Percentiles rank a stretch among this genome's conserved stretches.
Conservation (phyloP, 1,140 invertebrate genomes). For the Drosophila dunni region DNA sequence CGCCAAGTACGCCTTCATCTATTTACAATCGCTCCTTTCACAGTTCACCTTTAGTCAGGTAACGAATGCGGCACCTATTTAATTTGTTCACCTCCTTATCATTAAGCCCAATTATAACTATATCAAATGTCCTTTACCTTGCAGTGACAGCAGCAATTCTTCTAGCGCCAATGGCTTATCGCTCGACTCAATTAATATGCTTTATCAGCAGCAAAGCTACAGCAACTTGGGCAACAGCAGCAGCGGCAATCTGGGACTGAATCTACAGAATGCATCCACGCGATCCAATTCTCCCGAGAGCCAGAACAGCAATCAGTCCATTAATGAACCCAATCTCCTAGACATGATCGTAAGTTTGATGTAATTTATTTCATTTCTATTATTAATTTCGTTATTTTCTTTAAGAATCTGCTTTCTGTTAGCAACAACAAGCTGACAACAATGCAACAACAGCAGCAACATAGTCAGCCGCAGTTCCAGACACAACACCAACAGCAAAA, state of each 20-base stretch:
- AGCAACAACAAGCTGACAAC: constrained; percentile 62
- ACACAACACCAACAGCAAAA: constrained; percentile 33
- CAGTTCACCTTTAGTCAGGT: constrained; percentile 84
- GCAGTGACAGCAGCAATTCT: constrained; percentile 81
- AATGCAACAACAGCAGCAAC: constrained; percentile 73
- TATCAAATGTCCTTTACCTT: no score
- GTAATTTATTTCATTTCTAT: not conserved
- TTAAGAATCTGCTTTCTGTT: constrained; percentile 78
- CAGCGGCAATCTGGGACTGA: constrained; percentile 61
- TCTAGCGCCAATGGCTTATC: constrained; percentile 76
- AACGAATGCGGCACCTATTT: constrained; percentile 57
- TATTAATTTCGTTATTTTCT: constrained; percentile 9
- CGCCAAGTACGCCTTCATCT: constrained; percentile 86
- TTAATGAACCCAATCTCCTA: constrained; percentile 86
- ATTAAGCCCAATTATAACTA: constrained; percentile 21
- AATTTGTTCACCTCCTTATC: constrained; percentile 4
- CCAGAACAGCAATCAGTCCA: constrained; percentile 88
- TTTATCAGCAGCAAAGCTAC: constrained; percentile 68
- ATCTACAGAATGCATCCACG: constrained; percentile 79
- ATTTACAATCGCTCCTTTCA: constrained; percentile 85
- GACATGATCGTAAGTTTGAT: constrained; percentile 87
- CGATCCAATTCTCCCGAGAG: constrained; percentile 87
- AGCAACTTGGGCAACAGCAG: constrained; percentile 42
- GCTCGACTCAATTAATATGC: constrained; percentile 74
- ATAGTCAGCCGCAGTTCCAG: constrained; percentile 67